Evolutionary conservation across 2,888 invertebrate genomes (phyloP).

Genomic region (Drepanosiphum platanoidis): DNA sequence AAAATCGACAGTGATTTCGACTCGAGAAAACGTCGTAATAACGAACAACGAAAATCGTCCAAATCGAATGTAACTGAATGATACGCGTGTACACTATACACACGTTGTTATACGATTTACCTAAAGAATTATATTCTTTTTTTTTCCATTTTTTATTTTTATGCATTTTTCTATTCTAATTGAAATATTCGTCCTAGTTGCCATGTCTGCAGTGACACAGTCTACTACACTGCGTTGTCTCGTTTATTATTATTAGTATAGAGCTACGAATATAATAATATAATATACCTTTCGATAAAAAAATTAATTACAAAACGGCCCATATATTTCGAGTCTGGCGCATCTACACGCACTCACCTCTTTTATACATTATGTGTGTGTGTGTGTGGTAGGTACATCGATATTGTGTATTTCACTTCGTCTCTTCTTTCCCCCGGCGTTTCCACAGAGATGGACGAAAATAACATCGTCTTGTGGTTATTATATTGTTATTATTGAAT

Average conservation of each 20-base stretch:
- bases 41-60: neutral
- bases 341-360: neutral
- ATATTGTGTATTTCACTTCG: neutral
- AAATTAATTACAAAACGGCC: slow-evolving; percentile 30
- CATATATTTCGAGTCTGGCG: neutral
- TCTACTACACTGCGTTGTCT: no score
- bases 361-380: neutral
- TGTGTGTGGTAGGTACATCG: neutral
- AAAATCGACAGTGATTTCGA: no score
- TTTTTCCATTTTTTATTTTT: neutral
- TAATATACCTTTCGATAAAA: neutral
- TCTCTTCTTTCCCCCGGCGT: neutral
- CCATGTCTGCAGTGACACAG: no score
- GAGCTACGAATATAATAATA: neutral
- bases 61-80: neutral
- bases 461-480: slow-evolving; percentile 32
- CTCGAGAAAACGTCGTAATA: no score
- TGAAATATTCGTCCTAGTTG: neutral
- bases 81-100: neutral
- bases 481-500: slow-evolving; percentile 51
- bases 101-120: no score
- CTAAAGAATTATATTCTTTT: no score
- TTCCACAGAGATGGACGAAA: neutral
- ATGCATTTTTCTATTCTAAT: neutral
- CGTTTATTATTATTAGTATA: neutral